phyloP scores from a whole-genome alignment of 2,113 vertebrate genomes.

The Dromas ardeola region DNA sequence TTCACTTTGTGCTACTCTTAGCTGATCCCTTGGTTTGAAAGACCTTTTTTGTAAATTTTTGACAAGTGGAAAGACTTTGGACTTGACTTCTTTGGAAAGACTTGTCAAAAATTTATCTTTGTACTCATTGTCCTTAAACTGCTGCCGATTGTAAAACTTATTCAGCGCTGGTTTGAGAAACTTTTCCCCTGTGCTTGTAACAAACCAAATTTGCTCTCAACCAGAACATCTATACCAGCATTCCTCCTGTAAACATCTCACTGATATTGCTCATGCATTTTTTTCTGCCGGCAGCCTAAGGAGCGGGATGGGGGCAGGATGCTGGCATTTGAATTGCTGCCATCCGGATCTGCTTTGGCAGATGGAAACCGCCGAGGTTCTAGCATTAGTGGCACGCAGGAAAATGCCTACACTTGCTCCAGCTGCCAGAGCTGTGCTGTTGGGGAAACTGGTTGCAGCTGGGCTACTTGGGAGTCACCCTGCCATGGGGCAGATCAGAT shows the following conservation, averaged over 20 bases:
- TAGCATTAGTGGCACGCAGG: neutral
- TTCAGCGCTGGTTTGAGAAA: neutral
- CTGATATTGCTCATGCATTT: fast-evolving
- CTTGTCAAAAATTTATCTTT: neutral
- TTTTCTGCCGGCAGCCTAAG: neutral
- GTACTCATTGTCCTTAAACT: neutral
- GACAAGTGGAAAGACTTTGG: too few relatives aligned
- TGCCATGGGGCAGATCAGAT: neutral
- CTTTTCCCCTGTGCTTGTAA: neutral
- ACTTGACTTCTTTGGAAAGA: neutral
- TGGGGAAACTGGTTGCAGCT: neutral
- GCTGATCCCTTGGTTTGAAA: neutral
- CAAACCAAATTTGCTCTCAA: neutral
- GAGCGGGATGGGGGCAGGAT: neutral
- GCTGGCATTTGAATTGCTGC: neutral
- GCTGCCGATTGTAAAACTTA: neutral
- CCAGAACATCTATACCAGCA: neutral
- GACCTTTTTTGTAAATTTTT: neutral
- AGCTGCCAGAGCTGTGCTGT: neutral
- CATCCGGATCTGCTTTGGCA: neutral
- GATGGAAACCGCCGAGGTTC: neutral
- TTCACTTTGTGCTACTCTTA: neutral
- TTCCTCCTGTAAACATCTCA: neutral
- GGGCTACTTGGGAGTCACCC: neutral
- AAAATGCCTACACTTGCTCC: fast-evolving